phyloP scores from a whole-genome alignment of 2,113 vertebrate genomes.

The Saccopteryx bilineata region DNA sequence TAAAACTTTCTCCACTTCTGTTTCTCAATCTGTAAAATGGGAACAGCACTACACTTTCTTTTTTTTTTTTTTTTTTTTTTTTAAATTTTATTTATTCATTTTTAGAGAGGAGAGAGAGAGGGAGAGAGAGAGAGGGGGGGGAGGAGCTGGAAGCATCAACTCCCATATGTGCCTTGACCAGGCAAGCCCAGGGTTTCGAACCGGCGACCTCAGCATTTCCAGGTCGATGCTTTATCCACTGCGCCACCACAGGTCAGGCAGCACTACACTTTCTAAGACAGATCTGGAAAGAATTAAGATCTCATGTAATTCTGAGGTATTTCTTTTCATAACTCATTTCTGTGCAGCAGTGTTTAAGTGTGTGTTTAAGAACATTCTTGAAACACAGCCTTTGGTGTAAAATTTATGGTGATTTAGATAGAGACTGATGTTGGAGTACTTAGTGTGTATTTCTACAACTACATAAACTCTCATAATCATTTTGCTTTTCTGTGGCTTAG shows the following conservation, averaged over 20 bases:
- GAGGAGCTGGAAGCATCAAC: no score
- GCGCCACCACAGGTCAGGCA: no score
- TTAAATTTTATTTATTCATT: no score
- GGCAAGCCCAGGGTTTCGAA: no score
- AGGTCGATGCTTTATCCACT: no score
- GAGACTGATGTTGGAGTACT: background rate
- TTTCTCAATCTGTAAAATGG: constrained; percentile 39
- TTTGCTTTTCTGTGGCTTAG: background rate
- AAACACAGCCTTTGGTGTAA: constrained; percentile 13
- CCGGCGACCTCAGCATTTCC: no score
- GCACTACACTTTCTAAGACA: background rate
- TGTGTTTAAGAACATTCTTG: constrained; percentile 48
- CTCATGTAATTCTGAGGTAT: background rate
- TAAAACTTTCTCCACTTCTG: background rate
- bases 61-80: no score
- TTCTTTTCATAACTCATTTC: constrained; percentile 28
- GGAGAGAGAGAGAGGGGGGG: no score
- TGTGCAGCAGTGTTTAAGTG: constrained; percentile 18
- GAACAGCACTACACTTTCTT: background rate
- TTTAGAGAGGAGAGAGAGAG: no score
- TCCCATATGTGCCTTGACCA: no score
- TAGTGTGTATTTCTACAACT: background rate
- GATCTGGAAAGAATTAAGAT: constrained; percentile 8
- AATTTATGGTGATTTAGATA: constrained; percentile 10
- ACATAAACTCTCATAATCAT: constrained; percentile 8